Percentiles rank a stretch among this genome's conserved stretches.
These are phyloP conservation scores for Pteronotus mesoamericanus DNA, from an alignment of 2,797 vertebrate genomes.

Conservation along the genomic window DNA sequence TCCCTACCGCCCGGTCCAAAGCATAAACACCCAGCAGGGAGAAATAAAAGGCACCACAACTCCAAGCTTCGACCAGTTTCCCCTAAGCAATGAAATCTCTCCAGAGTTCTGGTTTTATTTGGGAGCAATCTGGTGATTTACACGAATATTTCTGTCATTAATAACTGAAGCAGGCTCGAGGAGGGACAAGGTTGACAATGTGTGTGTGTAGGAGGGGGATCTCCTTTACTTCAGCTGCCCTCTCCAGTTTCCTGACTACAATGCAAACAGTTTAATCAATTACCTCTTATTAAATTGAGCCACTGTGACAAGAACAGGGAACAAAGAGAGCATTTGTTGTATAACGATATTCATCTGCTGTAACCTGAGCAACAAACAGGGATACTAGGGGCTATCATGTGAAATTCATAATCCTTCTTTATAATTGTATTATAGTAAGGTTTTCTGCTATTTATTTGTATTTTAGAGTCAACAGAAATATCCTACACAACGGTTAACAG, in stretches of 20 bases:
- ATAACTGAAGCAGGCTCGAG: background rate
- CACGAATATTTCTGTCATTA: background rate
- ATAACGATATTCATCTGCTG: conserved; percentile 22
- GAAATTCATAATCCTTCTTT: conserved; percentile 20
- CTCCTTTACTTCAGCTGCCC: background rate
- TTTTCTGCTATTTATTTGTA: conserved; percentile 36
- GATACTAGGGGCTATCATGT: background rate
- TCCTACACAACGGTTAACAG: background rate
- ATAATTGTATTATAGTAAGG: conserved; percentile 20
- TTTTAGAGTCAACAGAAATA: conserved; percentile 37
- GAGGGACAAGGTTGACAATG: background rate
- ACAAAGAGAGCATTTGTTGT: conserved; percentile 36
- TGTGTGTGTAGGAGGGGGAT: too few relatives aligned
- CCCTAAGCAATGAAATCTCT: background rate
- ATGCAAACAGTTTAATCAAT: conserved; percentile 50
- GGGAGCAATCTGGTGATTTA: background rate
- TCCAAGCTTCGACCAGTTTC: background rate
- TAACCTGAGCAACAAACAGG: conserved; percentile 46
- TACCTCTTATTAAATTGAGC: conserved; percentile 40
- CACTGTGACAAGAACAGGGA: conserved; percentile 37
- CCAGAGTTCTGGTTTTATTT: background rate
- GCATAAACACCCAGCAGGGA: background rate
- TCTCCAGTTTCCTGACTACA: conserved; percentile 15
- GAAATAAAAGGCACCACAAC: background rate
- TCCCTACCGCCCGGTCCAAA: background rate